phyloP scores from a whole-genome alignment of 2,113 vertebrate species.

The Jacana jacana region DNA sequence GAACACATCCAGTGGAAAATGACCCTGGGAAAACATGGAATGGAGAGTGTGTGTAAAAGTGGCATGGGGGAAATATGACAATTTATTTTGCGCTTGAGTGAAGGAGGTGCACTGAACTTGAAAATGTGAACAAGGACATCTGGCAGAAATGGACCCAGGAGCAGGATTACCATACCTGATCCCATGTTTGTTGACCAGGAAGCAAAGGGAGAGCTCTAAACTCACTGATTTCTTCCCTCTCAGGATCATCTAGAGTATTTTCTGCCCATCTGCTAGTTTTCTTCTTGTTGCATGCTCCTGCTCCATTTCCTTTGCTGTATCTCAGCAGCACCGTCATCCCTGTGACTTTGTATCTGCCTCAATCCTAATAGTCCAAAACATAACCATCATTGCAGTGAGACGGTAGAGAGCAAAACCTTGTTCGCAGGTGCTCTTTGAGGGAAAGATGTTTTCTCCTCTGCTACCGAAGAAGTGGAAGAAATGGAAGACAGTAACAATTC shows the following conservation, averaged over 20 bases:
- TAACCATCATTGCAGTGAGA: background rate
- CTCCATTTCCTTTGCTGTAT: background rate
- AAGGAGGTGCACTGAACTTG: background rate
- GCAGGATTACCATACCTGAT: background rate
- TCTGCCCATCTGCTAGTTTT: background rate
- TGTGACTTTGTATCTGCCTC: background rate
- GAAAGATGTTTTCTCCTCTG: background rate
- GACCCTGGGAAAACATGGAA: background rate
- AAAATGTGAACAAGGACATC: background rate
- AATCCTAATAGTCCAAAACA: background rate
- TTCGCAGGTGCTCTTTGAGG: background rate
- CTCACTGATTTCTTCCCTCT: background rate
- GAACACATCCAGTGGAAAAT: background rate
- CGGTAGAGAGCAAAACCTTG: background rate
- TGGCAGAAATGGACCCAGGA: background rate
- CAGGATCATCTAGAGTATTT: background rate
- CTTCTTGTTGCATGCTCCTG: background rate
- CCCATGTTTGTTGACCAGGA: background rate
- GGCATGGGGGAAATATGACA: rapidly evolving
- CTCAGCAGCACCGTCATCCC: background rate
- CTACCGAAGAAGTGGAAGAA: background rate
- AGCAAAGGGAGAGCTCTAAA: background rate
- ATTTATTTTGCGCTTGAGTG: background rate
- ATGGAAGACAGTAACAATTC: background rate
- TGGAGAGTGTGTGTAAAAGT: background rate